phyloP scores from a whole-genome alignment of 2,113 vertebrate genomes.

The Numida meleagris region DNA sequence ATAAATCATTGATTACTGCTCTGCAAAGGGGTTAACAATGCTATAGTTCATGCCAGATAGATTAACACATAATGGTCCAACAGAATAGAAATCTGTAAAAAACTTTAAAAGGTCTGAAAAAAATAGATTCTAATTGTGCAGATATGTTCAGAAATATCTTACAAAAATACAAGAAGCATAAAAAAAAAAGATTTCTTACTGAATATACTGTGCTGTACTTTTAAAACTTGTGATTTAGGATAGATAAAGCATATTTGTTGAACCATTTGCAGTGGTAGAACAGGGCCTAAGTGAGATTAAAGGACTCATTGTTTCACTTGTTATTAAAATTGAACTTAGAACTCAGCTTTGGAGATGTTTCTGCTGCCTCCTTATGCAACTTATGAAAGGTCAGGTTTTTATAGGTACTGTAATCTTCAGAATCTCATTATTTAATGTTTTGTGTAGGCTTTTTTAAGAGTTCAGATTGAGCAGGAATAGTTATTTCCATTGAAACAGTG shows the following conservation, averaged over 20 bases:
- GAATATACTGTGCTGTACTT: background rate
- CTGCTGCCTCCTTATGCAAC: background rate
- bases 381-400: background rate
- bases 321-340: background rate
- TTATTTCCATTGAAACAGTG: background rate
- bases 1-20: background rate
- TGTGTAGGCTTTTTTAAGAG: background rate
- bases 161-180: background rate
- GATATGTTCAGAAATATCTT: background rate
- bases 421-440: background rate
- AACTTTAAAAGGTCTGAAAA: background rate
- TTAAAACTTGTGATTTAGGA: background rate
- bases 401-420: background rate
- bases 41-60: background rate
- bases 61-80: background rate
- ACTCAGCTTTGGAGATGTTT: background rate
- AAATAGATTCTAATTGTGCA: background rate
- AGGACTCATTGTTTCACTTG: background rate
- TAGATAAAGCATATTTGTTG: background rate
- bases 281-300: background rate
- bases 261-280: accelerated
- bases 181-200: background rate
- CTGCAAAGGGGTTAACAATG: background rate
- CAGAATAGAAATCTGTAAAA: background rate
- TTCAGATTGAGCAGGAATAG: background rate